phyloP scores from a whole-genome alignment of 2,113 vertebrate species.

The Serinus canaria region DNA sequence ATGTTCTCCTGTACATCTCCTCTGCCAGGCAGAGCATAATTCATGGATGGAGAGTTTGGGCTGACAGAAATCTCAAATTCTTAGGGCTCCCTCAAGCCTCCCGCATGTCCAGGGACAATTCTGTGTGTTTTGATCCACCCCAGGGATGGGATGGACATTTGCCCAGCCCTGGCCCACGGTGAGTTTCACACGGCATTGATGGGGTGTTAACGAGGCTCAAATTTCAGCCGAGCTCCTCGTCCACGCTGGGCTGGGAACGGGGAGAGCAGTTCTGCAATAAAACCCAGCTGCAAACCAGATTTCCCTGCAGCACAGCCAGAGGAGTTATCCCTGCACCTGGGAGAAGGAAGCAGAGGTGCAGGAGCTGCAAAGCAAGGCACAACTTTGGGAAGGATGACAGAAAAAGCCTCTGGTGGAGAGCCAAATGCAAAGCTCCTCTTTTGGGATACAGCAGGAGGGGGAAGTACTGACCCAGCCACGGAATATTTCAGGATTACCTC shows the following conservation, averaged over 20 bases:
- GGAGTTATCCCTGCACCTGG: background rate
- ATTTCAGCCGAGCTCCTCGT: background rate
- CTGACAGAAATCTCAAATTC: background rate
- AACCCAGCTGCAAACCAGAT: background rate
- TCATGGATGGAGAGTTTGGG: background rate
- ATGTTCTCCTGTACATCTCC: background rate
- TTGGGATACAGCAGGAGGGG: background rate
- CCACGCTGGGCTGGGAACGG: background rate
- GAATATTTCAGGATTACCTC: background rate
- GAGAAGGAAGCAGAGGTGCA: background rate
- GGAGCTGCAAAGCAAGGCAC: background rate
- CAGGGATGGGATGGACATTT: background rate
- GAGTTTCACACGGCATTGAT: background rate
- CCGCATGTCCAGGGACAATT: background rate
- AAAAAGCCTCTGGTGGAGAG: background rate
- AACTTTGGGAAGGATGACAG: background rate
- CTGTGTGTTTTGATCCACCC: background rate
- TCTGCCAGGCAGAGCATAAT: background rate
- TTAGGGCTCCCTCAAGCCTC: background rate
- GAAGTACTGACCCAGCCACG: background rate
- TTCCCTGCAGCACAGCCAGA: background rate
- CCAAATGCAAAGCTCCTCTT: background rate
- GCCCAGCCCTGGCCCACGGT: background rate
- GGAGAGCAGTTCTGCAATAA: background rate
- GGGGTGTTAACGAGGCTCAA: conserved; percentile 17